Percentiles rank a stretch among this genome's conserved stretches.
These are phyloP conservation scores for Zaprionus vittiger DNA, from an alignment of 1,140 invertebrate species.

Conservation along the genomic window DNA sequence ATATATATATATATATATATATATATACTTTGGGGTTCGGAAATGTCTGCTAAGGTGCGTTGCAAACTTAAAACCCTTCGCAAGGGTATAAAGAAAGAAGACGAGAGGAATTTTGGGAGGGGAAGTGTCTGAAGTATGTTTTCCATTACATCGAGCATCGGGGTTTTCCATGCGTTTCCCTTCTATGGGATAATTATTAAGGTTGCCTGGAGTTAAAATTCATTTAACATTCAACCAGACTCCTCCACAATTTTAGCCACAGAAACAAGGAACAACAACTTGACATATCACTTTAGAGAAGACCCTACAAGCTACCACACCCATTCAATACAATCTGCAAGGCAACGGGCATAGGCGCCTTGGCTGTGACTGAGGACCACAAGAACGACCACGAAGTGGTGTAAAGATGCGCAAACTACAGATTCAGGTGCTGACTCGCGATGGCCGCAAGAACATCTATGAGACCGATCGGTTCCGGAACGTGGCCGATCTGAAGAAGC, in stretches of 20 bases:
- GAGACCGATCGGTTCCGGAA: conserved; percentile 57
- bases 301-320: not conserved
- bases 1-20: too few species aligned
- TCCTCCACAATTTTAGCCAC: conserved; percentile 1
- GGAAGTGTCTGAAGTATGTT: too few species aligned
- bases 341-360: not conserved
- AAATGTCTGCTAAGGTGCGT: too few species aligned
- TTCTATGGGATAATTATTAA: too few species aligned
- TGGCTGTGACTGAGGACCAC: not conserved
- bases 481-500: conserved; percentile 54
- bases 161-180: too few species aligned
- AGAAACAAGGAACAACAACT: conserved; percentile 4
- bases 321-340: not conserved
- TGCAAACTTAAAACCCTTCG: too few species aligned
- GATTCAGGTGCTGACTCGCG: conserved; percentile 58
- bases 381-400: not conserved
- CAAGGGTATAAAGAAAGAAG: too few species aligned
- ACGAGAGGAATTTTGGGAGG: too few species aligned
- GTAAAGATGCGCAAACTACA: conserved; percentile 54
- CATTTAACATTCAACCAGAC: conserved; percentile 1
- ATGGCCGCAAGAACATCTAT: conserved; percentile 58
- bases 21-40: too few species aligned
- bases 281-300: not conserved
- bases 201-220: conserved; percentile 13
- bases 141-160: too few species aligned